phyloP scores from a whole-genome alignment of 2,888 invertebrate genomes.

The Clusia tigrina region DNA sequence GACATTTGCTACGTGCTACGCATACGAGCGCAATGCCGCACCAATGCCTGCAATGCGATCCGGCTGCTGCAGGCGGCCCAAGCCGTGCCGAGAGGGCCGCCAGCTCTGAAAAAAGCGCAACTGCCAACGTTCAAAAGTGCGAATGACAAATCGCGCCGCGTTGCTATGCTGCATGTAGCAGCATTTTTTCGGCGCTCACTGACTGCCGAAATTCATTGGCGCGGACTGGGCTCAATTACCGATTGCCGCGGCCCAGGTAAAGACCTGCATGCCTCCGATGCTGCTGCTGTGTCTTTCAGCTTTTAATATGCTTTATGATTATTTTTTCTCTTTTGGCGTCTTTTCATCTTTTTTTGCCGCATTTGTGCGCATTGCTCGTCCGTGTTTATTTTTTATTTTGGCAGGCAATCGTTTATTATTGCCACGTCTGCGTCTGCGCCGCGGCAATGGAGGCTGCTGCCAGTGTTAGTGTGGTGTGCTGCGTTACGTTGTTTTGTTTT shows the following conservation, averaged over 20 bases:
- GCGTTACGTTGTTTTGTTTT: not conserved
- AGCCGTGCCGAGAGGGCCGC: not conserved
- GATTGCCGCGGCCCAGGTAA: not conserved
- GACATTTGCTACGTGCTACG: conserved; percentile 29
- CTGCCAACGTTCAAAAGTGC: conserved; percentile 19
- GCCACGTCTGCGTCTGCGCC: not conserved
- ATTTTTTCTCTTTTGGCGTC: no score
- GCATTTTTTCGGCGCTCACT: not conserved
- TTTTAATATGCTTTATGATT: conserved; percentile 1
- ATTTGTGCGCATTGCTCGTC: conserved; percentile 1
- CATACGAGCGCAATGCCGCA: conserved; percentile 11
- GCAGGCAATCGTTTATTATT: conserved; percentile 3
- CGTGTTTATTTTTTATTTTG: not conserved
- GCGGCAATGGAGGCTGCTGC: not conserved
- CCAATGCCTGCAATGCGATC: not conserved
- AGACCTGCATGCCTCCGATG: not conserved
- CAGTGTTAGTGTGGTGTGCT: no score
- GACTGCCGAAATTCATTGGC: not conserved
- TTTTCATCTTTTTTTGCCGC: not conserved
- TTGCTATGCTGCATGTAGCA: not conserved
- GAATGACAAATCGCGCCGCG: conserved; percentile 30
- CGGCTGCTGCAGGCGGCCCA: not conserved
- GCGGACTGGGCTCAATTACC: not conserved
- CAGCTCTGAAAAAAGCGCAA: not conserved
- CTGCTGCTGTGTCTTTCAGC: not conserved